A percentile compares a stretch with the other conserved stretches of the same genome.
Evolutionary conservation across 2,797 vertebrate species (phyloP).

Genomic region (Gambusia yucatana): DNA sequence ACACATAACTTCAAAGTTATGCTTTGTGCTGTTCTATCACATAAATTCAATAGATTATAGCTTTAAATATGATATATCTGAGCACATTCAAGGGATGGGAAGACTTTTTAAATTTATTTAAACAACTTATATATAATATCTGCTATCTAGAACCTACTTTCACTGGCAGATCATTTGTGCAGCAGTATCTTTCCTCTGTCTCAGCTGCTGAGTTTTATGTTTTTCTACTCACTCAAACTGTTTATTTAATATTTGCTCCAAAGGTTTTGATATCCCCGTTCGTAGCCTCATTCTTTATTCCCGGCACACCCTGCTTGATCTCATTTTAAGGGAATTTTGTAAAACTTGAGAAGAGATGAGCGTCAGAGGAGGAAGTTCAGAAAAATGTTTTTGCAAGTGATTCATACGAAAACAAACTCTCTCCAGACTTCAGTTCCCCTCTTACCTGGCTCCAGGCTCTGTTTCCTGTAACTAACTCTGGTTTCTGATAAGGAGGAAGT

Average conservation of each 20-base stretch:
- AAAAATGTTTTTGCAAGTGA: conserved; percentile 58
- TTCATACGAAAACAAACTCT: conserved; percentile 42
- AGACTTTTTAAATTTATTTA: background rate
- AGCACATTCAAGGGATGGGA: background rate
- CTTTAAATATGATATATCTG: background rate
- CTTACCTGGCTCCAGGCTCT: conserved; percentile 13
- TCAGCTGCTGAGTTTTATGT: background rate
- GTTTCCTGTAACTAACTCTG: conserved; percentile 33
- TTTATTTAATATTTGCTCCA: conserved; percentile 38
- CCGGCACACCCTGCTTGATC: conserved; percentile 65
- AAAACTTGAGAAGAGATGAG: conserved; percentile 67
- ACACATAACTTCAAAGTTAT: background rate
- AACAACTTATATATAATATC: background rate
- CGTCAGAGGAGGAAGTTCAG: conserved; percentile 48
- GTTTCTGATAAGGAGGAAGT: conserved; percentile 68
- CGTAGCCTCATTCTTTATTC: conserved; percentile 38
- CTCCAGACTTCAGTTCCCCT: conserved; percentile 24
- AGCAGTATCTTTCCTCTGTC: conserved; percentile 3
- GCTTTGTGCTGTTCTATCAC: background rate
- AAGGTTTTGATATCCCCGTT: conserved; percentile 44
- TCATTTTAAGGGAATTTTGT: conserved; percentile 68
- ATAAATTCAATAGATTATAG: background rate
- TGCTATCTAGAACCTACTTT: background rate
- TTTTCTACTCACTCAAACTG: conserved; percentile 7
- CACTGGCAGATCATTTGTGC: background rate